Conservation (phyloP, 2,113 vertebrate species). For the Gulo gulo region DNA sequence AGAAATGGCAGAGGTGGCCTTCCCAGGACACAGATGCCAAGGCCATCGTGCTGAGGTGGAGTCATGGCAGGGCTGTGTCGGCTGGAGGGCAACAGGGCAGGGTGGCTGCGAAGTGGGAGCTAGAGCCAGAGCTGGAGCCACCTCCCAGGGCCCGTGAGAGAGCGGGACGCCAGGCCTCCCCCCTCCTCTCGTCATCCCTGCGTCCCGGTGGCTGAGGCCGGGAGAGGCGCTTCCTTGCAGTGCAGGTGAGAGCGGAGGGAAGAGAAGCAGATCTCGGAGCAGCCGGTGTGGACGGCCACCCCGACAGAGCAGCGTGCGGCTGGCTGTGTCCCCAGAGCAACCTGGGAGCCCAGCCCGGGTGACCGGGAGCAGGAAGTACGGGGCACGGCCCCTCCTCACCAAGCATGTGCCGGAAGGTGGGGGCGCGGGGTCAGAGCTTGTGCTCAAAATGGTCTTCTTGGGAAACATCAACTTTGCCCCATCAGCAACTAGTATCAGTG, state of each 20-base stretch:
- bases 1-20: not conserved
- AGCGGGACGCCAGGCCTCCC: not conserved
- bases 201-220: not conserved
- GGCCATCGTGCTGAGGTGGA: not conserved
- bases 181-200: too few species aligned
- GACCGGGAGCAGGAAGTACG: accelerated
- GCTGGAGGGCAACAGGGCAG: not conserved
- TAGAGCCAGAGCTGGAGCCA: accelerated
- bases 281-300: accelerated
- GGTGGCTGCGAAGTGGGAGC: not conserved
- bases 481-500: not conserved
- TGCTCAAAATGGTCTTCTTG: not conserved
- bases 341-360: accelerated
- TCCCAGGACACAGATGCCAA: not conserved
- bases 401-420: not conserved
- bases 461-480: not conserved
- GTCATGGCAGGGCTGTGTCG: too few species aligned
- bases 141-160: too few species aligned
- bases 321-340: not conserved
- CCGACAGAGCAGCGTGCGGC: not conserved
- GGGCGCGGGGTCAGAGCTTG: not conserved
- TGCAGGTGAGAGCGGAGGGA: too few species aligned
- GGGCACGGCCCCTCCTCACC: not conserved
- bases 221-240: not conserved
- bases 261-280: not conserved